Evolutionary conservation across 1,140 invertebrate species (phyloP).

Genomic region (Drosophila sp.): DNA sequence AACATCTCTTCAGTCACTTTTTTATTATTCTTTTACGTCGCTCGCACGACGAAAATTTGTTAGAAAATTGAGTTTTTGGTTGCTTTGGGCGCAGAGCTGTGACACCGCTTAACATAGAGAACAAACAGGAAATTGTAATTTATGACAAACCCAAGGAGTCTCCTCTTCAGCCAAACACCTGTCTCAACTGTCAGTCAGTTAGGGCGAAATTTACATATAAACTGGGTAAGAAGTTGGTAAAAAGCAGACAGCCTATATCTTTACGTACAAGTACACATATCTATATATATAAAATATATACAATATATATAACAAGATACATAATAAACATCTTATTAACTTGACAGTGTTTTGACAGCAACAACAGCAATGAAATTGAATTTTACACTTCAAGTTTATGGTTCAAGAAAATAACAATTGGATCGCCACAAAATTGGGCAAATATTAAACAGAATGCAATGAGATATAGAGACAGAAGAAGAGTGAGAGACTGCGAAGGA

Average conservation of each 20-base stretch:
- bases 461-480: not conserved
- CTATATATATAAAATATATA: no score
- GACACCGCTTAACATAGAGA: conserved; percentile 39
- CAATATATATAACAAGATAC: conserved; percentile 42
- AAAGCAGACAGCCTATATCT: not conserved
- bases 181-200: conserved; percentile 58
- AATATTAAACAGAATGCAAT: conserved; percentile 61
- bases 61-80: conserved; percentile 30
- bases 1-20: not conserved
- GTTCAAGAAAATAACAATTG: conserved; percentile 6
- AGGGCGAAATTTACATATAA: conserved; percentile 64
- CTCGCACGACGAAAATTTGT: conserved; percentile 16
- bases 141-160: conserved; percentile 40
- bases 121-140: conserved; percentile 68
- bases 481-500: not conserved
- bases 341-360: conserved; percentile 35
- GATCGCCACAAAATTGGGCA: conserved; percentile 54
- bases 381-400: conserved; percentile 36
- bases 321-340: conserved; percentile 77
- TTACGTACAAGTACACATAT: not conserved
- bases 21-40: not conserved
- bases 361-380: conserved; percentile 8
- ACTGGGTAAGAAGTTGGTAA: conserved; percentile 15
- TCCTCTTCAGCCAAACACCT: conserved; percentile 7
- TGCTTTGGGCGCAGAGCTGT: conserved; percentile 18